Percentiles rank a stretch among this genome's conserved stretches.
Evolutionary conservation across 2,797 vertebrate genomes (phyloP).

Genomic region (Moxostoma hubbsi): DNA sequence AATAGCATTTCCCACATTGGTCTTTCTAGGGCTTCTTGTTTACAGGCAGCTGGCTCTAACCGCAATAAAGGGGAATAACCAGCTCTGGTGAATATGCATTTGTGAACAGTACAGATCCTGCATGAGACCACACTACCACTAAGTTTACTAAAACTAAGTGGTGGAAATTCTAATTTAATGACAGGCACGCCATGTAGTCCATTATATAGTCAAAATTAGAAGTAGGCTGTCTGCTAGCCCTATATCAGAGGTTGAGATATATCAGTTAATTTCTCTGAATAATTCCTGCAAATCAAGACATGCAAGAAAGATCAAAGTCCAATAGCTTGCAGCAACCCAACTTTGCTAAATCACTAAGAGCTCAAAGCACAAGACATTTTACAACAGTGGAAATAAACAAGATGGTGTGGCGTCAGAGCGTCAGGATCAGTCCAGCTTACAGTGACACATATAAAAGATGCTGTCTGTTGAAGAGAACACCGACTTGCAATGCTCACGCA

Average conservation of each 20-base stretch:
- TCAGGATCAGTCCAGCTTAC: conserved; percentile 15
- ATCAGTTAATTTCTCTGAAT: not conserved
- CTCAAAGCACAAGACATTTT: not conserved
- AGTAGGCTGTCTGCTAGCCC: not conserved
- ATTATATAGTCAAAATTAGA: not conserved
- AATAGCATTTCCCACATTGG: conserved; percentile 47
- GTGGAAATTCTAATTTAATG: not conserved
- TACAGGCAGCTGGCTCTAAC: conserved; percentile 31
- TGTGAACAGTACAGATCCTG: not conserved
- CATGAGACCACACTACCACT: not conserved
- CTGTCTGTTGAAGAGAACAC: conserved; percentile 9
- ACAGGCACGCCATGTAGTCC: not conserved
- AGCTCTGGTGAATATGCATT: not conserved
- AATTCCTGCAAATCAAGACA: not conserved
- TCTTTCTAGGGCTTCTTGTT: conserved; percentile 33
- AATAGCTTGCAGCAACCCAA: not conserved
- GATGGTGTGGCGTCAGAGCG: not conserved
- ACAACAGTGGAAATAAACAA: conserved; percentile 19
- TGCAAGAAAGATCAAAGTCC: not conserved
- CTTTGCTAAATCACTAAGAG: conserved; percentile 3
- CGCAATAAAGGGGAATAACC: not conserved
- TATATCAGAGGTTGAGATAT: not conserved
- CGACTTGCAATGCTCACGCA: conserved; percentile 12
- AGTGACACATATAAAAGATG: conserved; percentile 15
- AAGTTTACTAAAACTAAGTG: no score